phyloP scores from a whole-genome alignment of 2,888 invertebrate genomes.

The Byasa hedistus region DNA sequence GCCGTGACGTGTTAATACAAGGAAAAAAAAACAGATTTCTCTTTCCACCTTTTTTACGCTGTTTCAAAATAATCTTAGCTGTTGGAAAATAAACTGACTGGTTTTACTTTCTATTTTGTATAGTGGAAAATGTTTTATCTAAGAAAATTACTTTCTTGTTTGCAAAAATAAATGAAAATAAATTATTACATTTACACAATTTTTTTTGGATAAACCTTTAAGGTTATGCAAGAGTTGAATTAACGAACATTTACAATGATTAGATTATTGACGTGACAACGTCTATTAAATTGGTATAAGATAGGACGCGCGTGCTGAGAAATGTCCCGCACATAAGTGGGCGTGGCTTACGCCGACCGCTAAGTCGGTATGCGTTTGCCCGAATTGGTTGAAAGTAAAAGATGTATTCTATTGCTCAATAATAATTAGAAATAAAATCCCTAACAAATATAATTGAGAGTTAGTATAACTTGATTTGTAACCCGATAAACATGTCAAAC shows the following conservation, averaged over 20 bases:
- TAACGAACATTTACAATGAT: not conserved
- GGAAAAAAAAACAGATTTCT: slow-evolving; percentile 19
- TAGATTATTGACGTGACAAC: too few relatives aligned
- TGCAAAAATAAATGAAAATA: not conserved
- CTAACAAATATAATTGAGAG: too few relatives aligned
- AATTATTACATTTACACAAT: not conserved
- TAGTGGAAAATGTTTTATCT: not conserved
- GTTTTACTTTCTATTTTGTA: not conserved
- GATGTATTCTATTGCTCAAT: too few relatives aligned
- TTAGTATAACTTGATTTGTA: too few relatives aligned
- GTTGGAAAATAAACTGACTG: not conserved
- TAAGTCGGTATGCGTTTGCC: too few relatives aligned
- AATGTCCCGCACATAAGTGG: too few relatives aligned
- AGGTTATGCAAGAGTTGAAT: not conserved
- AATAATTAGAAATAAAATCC: too few relatives aligned
- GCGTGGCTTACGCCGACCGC: too few relatives aligned
- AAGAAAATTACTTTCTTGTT: not conserved
- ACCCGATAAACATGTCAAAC: too few relatives aligned
- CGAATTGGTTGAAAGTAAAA: too few relatives aligned
- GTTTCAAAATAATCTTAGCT: not conserved
- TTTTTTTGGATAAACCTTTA: not conserved
- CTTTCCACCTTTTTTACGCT: slow-evolving; percentile 4
- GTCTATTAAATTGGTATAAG: too few relatives aligned
- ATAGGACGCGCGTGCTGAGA: too few relatives aligned
- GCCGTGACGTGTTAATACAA: slow-evolving; percentile 3